phyloP scores from a whole-genome alignment of 2,797 vertebrate species.

The Phalanger gymnotis region DNA sequence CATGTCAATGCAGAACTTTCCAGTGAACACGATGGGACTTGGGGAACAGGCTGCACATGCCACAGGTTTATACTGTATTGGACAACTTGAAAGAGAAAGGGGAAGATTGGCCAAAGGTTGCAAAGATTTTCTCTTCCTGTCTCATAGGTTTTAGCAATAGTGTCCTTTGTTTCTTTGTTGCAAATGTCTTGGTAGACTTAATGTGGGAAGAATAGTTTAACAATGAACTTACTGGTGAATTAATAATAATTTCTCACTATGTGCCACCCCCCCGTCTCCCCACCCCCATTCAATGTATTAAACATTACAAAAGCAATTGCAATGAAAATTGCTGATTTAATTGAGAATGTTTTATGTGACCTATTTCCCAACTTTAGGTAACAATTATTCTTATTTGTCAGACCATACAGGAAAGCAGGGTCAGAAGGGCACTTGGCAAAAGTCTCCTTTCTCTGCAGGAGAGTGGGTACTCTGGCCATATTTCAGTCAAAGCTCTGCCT shows the following conservation, averaged over 20 bases:
- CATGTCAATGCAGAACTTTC: conserved; percentile 52
- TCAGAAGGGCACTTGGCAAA: not conserved
- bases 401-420: not conserved
- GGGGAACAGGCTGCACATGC: conserved; percentile 18
- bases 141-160: not conserved
- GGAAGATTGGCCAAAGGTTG: not conserved
- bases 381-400: conserved; percentile 31
- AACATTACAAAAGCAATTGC: conserved; percentile 4
- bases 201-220: conserved; percentile 1
- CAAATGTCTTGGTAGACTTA: not conserved
- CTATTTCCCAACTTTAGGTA: conserved; percentile 5
- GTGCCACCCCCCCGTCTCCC: too few species aligned
- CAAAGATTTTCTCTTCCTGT: not conserved
- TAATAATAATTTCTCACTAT: not conserved
- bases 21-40: conserved; percentile 8
- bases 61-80: rapidly evolving
- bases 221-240: not conserved
- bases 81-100: conserved; percentile 8
- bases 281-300: not conserved
- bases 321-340: conserved; percentile 19
- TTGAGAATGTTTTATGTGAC: conserved; percentile 28
- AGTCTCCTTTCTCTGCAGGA: not conserved
- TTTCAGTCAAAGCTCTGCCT: not conserved
- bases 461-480: not conserved
- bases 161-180: not conserved